These are phyloP conservation scores for Actinemys pallida DNA, from an alignment of 2,113 vertebrate species.

Conservation along the genomic window DNA sequence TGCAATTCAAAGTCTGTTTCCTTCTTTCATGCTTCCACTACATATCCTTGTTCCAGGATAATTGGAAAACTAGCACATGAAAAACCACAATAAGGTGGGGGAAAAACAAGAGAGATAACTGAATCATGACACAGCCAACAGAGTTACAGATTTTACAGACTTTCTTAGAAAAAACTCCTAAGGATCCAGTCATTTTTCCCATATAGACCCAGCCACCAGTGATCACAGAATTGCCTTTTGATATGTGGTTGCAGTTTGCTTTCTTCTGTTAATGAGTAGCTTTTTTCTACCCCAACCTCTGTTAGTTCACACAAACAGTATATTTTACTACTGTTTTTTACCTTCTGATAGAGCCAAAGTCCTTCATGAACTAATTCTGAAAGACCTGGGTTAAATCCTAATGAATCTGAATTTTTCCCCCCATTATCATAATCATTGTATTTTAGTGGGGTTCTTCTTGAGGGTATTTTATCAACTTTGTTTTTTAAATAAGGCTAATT, in stretches of 20 bases:
- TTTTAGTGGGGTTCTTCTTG: not conserved
- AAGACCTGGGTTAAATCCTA: slow-evolving; percentile 22
- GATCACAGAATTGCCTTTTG: not conserved
- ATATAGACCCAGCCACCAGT: not conserved
- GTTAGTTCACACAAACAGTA: not conserved
- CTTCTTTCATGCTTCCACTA: slow-evolving; percentile 14
- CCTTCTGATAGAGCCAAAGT: not conserved
- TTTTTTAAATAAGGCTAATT: not conserved
- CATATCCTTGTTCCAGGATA: not conserved
- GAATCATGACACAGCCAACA: not conserved
- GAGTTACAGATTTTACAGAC: not conserved
- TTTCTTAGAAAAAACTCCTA: slow-evolving; percentile 3
- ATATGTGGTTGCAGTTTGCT: not conserved
- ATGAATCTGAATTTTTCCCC: slow-evolving; percentile 32
- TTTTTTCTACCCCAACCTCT: not conserved
- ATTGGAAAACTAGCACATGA: not conserved
- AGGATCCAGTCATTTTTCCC: not conserved
- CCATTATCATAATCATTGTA: not conserved
- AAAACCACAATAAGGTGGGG: not conserved
- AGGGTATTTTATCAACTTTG: not conserved
- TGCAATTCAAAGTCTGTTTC: not conserved
- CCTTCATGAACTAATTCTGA: not conserved
- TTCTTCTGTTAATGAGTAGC: slow-evolving; percentile 8
- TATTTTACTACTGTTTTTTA: not conserved
- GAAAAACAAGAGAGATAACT: slow-evolving; percentile 15